Evolutionary conservation across 2,113 vertebrate genomes (phyloP).

Genomic region (Anguilla japonica): DNA sequence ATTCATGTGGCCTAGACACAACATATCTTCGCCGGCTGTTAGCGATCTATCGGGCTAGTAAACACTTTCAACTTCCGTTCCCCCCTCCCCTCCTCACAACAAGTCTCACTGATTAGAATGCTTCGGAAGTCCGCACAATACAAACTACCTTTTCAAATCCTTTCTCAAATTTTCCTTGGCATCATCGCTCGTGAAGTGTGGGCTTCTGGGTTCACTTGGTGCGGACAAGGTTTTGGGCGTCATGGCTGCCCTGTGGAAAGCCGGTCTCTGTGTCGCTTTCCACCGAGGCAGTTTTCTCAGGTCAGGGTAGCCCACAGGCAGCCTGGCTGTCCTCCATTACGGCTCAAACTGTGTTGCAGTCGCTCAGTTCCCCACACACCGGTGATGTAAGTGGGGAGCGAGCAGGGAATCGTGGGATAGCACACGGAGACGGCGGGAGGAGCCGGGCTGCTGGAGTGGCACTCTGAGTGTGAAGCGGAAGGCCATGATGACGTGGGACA

Average conservation of each 20-base stretch:
- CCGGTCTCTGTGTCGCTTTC: not conserved
- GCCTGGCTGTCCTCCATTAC: not conserved
- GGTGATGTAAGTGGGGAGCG: not conserved
- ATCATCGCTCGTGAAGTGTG: not conserved
- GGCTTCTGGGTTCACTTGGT: not conserved
- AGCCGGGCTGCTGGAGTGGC: not conserved
- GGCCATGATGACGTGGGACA: not conserved
- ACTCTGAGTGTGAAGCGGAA: not conserved
- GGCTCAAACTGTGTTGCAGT: not conserved
- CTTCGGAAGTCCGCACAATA: not conserved
- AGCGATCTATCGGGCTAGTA: not conserved
- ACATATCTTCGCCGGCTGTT: conserved; percentile 3
- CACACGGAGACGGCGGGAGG: not conserved
- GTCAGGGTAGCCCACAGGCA: not conserved
- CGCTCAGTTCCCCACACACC: not conserved
- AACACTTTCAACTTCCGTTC: conserved; percentile 4
- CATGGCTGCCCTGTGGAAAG: not conserved
- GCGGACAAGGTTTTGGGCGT: not conserved
- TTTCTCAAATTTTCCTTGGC: not conserved
- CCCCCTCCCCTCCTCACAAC: not conserved
- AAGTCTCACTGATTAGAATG: not conserved
- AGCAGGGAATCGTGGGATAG: not conserved
- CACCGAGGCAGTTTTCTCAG: not conserved
- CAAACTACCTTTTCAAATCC: not conserved
- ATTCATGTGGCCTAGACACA: conserved; percentile 22